Evolutionary conservation across 2,888 invertebrate species (phyloP).

Genomic region (Aphrophora alni): DNA sequence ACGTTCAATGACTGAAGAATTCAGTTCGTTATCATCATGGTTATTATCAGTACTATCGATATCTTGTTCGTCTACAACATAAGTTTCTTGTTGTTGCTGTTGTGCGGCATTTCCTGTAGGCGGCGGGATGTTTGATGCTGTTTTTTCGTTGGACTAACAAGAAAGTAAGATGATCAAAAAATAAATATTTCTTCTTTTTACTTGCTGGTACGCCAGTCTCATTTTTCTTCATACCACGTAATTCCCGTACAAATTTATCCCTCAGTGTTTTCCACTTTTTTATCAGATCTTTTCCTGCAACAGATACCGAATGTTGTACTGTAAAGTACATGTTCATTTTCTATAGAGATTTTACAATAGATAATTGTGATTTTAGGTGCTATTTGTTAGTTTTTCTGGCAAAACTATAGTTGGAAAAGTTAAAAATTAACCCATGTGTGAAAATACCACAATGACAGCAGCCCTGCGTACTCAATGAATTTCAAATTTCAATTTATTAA

Average conservation of each 20-base stretch:
- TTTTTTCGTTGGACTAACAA: not conserved
- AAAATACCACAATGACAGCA: too few species aligned
- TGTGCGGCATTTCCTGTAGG: not conserved
- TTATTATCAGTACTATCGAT: not conserved
- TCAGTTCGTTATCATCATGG: not conserved
- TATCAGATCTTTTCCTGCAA: not conserved
- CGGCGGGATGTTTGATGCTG: slow-evolving; percentile 14
- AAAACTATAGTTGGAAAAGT: too few species aligned
- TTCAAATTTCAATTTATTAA: not conserved
- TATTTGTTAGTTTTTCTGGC: too few species aligned
- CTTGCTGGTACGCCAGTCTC: not conserved
- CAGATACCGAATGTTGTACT: too few species aligned
- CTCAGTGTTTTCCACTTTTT: not conserved
- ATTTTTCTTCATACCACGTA: not conserved
- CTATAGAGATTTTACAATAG: too few species aligned
- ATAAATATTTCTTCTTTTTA: not conserved
- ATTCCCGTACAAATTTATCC: not conserved
- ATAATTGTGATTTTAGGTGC: too few species aligned
- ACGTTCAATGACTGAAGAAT: not conserved
- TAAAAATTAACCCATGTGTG: too few species aligned
- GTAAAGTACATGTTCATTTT: not conserved
- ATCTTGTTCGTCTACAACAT: not conserved
- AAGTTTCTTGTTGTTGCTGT: not conserved
- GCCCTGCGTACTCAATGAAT: not conserved
- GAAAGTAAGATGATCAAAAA: too few species aligned